These are phyloP conservation scores for Agrypnia vestita DNA, from an alignment of 1,140 invertebrate species.

Conservation along the genomic window DNA sequence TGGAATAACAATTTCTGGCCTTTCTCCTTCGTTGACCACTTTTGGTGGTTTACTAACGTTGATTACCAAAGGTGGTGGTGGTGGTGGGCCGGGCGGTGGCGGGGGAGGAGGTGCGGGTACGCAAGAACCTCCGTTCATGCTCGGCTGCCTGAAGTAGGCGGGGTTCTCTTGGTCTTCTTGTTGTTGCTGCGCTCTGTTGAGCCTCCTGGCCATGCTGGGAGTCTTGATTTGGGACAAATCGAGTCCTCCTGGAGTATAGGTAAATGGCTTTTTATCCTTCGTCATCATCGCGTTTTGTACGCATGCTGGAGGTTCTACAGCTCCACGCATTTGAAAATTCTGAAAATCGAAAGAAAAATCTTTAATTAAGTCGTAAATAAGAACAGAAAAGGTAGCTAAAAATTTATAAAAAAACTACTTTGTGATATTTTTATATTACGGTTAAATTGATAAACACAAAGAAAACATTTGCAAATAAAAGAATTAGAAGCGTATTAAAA, in stretches of 20 bases:
- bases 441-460: not conserved
- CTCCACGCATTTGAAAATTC: constrained; percentile 59
- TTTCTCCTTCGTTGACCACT: constrained; percentile 65
- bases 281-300: constrained; percentile 96
- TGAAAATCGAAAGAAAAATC: constrained; percentile 45
- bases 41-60: constrained; percentile 67
- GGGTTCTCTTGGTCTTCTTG: constrained; percentile 73
- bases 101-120: constrained; percentile 70
- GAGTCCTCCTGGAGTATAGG: constrained; percentile 93
- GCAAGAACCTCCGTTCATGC: constrained; percentile 63
- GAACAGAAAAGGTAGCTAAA: too few species aligned
- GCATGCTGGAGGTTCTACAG: constrained; percentile 84
- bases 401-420: too few species aligned
- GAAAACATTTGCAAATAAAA: not conserved
- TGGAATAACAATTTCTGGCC: constrained; percentile 81
- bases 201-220: constrained; percentile 89
- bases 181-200: constrained; percentile 75
- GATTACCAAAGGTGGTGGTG: constrained; percentile 68
- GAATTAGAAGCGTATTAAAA: not conserved
- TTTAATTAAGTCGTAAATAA: too few species aligned
- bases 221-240: constrained; percentile 92
- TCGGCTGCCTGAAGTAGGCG: constrained; percentile 69
- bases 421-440: too few species aligned
- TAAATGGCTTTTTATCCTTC: constrained; percentile 96
- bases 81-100: constrained; percentile 69